Percentiles rank a stretch among this genome's conserved stretches.
phyloP scores from a whole-genome alignment of 2,797 vertebrate genomes.

The Zalophus californianus region DNA sequence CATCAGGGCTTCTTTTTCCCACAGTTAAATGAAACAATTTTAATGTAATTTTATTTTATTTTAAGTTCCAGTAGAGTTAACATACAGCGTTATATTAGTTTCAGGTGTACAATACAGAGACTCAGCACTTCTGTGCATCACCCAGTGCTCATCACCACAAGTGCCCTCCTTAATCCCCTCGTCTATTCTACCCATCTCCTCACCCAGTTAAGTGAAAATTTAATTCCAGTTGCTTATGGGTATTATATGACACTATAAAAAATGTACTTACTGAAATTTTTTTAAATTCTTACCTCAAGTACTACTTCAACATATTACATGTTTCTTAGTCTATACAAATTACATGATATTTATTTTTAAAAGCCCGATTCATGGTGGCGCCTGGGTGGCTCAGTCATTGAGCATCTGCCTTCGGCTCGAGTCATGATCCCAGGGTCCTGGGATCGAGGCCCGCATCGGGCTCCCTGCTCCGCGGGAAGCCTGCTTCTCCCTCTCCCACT shows the following conservation, averaged over 20 bases:
- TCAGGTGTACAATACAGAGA: not conserved
- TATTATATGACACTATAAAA: not conserved
- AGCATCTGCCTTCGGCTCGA: too few species aligned
- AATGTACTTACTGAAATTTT: not conserved
- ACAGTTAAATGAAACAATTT: not conserved
- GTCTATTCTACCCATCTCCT: not conserved
- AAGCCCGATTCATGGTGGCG: not conserved
- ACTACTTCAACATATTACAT: not conserved
- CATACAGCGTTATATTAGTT: not conserved
- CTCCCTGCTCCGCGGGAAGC: too few species aligned
- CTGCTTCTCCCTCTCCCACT: too few species aligned
- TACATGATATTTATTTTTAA: slow-evolving; percentile 13
- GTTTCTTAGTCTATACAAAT: not conserved
- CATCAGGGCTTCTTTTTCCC: not conserved
- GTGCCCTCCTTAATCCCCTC: not conserved
- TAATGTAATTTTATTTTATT: not conserved
- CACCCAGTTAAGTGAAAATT: not conserved
- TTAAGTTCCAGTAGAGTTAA: not conserved
- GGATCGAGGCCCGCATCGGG: too few species aligned
- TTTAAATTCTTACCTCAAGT: not conserved
- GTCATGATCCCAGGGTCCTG: too few species aligned
- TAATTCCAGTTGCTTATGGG: not conserved
- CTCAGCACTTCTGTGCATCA: not conserved
- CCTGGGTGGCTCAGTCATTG: too few species aligned
- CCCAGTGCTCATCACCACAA: not conserved